These are phyloP conservation scores for Nasonia longicornis DNA, from an alignment of 1,140 invertebrate genomes.

Conservation along the genomic window DNA sequence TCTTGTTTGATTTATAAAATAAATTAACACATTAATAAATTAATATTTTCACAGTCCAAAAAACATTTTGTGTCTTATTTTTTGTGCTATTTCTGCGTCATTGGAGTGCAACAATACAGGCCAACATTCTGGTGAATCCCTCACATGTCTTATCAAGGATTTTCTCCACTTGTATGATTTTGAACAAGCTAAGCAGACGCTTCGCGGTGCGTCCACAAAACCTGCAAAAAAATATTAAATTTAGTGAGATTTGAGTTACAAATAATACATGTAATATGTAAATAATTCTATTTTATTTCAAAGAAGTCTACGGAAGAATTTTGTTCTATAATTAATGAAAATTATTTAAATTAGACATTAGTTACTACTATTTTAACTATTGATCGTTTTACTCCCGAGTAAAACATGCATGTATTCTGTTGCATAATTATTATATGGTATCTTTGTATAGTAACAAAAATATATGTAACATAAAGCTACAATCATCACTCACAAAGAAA, in stretches of 20 bases:
- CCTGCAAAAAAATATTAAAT: constrained; percentile 57
- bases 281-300: not conserved
- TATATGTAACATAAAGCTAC: not conserved
- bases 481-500: not conserved
- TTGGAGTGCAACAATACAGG: constrained; percentile 63
- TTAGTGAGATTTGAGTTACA: not conserved
- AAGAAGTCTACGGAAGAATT: not conserved
- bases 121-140: constrained; percentile 65
- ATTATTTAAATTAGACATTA: not conserved
- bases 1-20: not conserved
- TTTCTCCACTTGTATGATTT: constrained; percentile 70
- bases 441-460: no score
- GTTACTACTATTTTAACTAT: not conserved
- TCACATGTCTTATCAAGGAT: constrained; percentile 69
- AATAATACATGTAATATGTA: not conserved
- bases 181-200: constrained; percentile 65
- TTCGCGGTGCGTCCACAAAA: constrained; percentile 11
- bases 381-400: not conserved
- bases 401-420: no score
- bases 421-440: not conserved
- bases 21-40: not conserved
- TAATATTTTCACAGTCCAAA: constrained; percentile 48
- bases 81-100: constrained; percentile 63
- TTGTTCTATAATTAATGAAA: not conserved
- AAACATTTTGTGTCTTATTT: constrained; percentile 65